Evolutionary conservation across 1,140 invertebrate species (phyloP).

Genomic region (Lucilia sericata): DNA sequence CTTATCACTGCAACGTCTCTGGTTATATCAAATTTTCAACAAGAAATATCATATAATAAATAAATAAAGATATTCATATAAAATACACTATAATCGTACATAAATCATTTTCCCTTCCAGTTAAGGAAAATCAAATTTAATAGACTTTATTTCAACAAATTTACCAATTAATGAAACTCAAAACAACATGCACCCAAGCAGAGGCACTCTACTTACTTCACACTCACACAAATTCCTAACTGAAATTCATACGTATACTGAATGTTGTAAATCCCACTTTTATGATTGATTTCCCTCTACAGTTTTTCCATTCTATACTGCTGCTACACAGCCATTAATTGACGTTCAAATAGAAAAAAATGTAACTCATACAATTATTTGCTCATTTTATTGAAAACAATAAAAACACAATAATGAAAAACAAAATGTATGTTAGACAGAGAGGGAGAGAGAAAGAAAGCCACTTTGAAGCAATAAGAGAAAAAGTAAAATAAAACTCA

Average conservation of each 20-base stretch:
- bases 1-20: not conserved
- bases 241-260: not conserved
- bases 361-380: slow-evolving; percentile 12
- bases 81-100: not conserved
- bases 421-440: not conserved
- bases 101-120: slow-evolving; percentile 1
- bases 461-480: not conserved
- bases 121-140: slow-evolving; percentile 35
- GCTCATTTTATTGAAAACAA: not conserved
- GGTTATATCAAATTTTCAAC: not conserved
- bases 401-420: not conserved
- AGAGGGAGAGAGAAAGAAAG: not conserved
- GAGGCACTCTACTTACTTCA: not conserved
- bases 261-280: not conserved
- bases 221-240: not conserved
- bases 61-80: not conserved
- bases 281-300: slow-evolving; percentile 19
- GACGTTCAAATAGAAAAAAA: slow-evolving; percentile 10
- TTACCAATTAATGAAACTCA: slow-evolving; percentile 7
- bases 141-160: slow-evolving; percentile 29
- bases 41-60: not conserved
- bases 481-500: not conserved
- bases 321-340: slow-evolving; percentile 32
- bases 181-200: not conserved
- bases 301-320: not conserved